Conservation (phyloP, 2,888 invertebrate species). For the Agapetus fuscipes region DNA sequence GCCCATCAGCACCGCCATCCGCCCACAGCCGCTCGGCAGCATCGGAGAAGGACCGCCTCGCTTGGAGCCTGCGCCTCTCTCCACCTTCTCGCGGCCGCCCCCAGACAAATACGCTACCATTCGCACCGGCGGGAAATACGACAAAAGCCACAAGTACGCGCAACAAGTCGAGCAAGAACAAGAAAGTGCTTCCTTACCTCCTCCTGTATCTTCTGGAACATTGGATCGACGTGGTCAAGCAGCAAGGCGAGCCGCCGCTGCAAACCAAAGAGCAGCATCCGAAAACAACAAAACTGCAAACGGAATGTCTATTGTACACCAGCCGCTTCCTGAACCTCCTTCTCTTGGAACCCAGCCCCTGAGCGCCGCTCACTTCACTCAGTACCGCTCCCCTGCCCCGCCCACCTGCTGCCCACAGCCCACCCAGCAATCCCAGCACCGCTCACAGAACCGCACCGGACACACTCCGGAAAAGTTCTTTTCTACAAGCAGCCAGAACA, state of each 20-base stretch:
- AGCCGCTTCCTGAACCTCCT: slow-evolving; percentile 36
- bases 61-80: slow-evolving; percentile 15
- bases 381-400: slow-evolving; percentile 41
- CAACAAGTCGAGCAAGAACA: slow-evolving; percentile 21
- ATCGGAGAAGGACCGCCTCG: slow-evolving; percentile 19
- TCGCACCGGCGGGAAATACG: slow-evolving; percentile 26
- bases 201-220: slow-evolving; percentile 5
- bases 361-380: slow-evolving; percentile 43
- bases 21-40: slow-evolving; percentile 19
- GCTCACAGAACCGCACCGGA: slow-evolving; percentile 20
- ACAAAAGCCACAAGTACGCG: slow-evolving; percentile 21
- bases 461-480: slow-evolving; percentile 23
- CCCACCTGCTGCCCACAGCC: slow-evolving; percentile 23
- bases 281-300: slow-evolving; percentile 20
- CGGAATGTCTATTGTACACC: slow-evolving; percentile 33
- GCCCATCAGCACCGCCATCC: slow-evolving; percentile 30
- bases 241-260: slow-evolving; percentile 5
- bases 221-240: slow-evolving; percentile 23
- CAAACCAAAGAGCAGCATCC: slow-evolving; percentile 25
- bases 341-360: slow-evolving; percentile 26
- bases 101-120: slow-evolving; percentile 40
- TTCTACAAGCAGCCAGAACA: slow-evolving; percentile 21
- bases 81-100: slow-evolving; percentile 17
- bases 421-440: slow-evolving; percentile 10
- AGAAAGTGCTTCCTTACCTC: slow-evolving; percentile 26